Conservation (phyloP, 2,113 vertebrate genomes). For the Phrynocephalus versicolor region DNA sequence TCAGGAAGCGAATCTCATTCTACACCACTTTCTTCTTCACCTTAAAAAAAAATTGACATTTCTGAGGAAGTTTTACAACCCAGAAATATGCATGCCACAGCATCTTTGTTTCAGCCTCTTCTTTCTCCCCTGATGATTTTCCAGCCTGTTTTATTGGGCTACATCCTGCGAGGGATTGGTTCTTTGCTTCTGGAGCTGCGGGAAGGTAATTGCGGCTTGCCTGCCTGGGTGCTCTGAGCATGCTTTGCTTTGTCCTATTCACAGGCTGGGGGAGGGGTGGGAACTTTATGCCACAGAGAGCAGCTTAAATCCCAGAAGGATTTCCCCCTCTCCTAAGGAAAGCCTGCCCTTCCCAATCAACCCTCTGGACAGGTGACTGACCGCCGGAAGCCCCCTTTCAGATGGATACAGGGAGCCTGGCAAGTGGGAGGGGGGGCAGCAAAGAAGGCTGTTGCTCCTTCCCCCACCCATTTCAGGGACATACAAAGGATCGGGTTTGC, state of each 20-base stretch:
- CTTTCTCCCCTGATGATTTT: background rate
- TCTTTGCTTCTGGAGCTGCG: background rate
- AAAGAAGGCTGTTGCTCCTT: slow-evolving; percentile 64
- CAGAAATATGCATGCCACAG: background rate
- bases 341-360: background rate
- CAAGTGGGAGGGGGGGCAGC: slow-evolving; percentile 11
- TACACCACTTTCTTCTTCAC: background rate
- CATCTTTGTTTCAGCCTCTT: fast-evolving
- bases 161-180: too few relatives aligned
- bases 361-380: background rate
- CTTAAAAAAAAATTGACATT: background rate
- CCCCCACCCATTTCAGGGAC: slow-evolving; percentile 61
- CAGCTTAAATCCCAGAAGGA: slow-evolving; percentile 45
- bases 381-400: slow-evolving; percentile 13
- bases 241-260: slow-evolving; percentile 48
- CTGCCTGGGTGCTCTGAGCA: slow-evolving; percentile 18
- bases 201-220: too few relatives aligned
- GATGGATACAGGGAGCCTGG: background rate
- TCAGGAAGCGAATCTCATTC: background rate
- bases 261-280: slow-evolving; percentile 62
- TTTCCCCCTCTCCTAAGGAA: slow-evolving; percentile 10
- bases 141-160: background rate
- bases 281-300: slow-evolving; percentile 54
- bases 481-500: slow-evolving; percentile 76
- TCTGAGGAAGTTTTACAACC: background rate